Percentiles rank a stretch among this genome's conserved stretches.
These are phyloP conservation scores for Sycophaga agraensis DNA, from an alignment of 1,140 invertebrate species.

Conservation along the genomic window DNA sequence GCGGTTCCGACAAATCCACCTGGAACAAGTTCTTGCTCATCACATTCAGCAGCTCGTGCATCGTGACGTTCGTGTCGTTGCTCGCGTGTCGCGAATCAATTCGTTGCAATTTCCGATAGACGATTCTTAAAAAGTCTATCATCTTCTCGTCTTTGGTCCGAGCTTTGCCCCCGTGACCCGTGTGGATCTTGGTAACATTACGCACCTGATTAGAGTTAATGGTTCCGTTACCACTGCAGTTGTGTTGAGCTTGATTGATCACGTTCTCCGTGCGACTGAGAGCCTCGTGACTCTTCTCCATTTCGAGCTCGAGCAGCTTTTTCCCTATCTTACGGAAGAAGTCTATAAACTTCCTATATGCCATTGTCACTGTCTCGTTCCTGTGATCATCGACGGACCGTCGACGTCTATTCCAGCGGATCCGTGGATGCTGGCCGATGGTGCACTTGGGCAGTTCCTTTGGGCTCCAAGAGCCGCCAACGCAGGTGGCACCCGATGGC, in stretches of 20 bases:
- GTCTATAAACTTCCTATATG: constrained; percentile 52
- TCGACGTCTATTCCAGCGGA: constrained; percentile 73
- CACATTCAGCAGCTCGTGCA: constrained; percentile 53
- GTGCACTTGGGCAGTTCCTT: constrained; percentile 73
- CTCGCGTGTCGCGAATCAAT: constrained; percentile 49
- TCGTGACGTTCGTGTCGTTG: constrained; percentile 48
- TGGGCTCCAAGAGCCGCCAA: constrained; percentile 87
- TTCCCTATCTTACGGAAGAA: constrained; percentile 55
- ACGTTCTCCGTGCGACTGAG: constrained; percentile 13
- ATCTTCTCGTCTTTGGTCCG: constrained; percentile 51
- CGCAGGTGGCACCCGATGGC: constrained; percentile 89
- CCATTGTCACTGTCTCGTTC: constrained; percentile 38
- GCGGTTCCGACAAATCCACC: constrained; percentile 49
- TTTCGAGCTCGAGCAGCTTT: constrained; percentile 51
- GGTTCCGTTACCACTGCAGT: neutral
- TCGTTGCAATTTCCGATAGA: constrained; percentile 51
- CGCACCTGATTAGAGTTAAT: constrained; percentile 18
- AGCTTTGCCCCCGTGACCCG: constrained; percentile 42
- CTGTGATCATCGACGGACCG: constrained; percentile 39
- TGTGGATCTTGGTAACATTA: constrained; percentile 38
- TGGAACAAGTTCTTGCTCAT: constrained; percentile 57
- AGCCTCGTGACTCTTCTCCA: constrained; percentile 46
- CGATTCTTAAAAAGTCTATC: constrained; percentile 52
- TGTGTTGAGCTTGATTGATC: constrained; percentile 9
- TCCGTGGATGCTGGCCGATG: constrained; percentile 78